Evolutionary conservation across 2,113 vertebrate species (phyloP), one percentile per base, ranked within the genome.

Genomic region (Dissostichus mawsoni): DNA sequence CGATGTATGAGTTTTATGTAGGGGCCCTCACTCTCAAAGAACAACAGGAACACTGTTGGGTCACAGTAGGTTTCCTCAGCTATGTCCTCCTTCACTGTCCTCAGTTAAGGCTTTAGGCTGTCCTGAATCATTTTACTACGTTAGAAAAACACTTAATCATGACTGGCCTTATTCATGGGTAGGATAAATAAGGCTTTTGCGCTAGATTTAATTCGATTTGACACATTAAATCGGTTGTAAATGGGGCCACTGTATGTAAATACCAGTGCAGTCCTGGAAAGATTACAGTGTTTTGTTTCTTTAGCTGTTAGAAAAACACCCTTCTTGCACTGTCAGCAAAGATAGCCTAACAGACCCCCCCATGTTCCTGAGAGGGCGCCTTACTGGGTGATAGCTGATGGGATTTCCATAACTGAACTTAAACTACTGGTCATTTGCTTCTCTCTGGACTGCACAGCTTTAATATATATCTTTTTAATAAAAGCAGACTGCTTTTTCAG

Each of bases 271-370:
- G 56, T 33, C 10, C 5, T 13, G 9, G 50, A 57, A 66, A 69
- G 48, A 83, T 71, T 41, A 61, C 23, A 41, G 13, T 36, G 20
- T 17, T 59, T 12, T 65, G 65, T 84, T 73, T 17, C 18, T 33
- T 56, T 2, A 53, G 65, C 72, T 65, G 53, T 64, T 80, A 51
- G 50, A 51, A 69, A 80, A 80, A 83, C 18, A 55, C 45, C 13
- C 2, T 25, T 47, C 14, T 33, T 82, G 82, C 84, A 48, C 41
- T n/a, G 83, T 82, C 92, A 90, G 84, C 74, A 88, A 55, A 84
- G 84, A 87, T 85, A 82, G 74, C 58, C 67, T 14, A 53, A 78
- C 75, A 57, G 44, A 62, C 33, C 52, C 45, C 58, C 70, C 59
- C 36, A 11, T 77, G 74, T 72, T 74, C 56, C 69, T 36, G 61